Percentiles rank a stretch among this genome's conserved stretches.
Evolutionary conservation across 2,113 vertebrate species (phyloP).

Genomic region (Trochalopteron elliotii): DNA sequence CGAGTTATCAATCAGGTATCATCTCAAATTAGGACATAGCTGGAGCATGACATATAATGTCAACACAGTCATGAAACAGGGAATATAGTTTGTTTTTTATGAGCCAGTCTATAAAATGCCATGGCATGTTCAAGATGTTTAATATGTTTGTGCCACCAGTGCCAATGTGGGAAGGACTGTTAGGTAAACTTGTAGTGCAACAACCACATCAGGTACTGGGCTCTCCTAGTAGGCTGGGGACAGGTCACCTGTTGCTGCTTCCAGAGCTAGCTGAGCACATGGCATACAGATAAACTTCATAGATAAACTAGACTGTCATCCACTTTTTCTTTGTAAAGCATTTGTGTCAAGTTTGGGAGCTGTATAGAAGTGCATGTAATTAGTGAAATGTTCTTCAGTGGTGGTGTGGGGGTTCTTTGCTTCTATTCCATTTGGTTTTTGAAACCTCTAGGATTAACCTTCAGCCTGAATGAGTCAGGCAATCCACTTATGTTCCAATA

Average conservation of each 20-base stretch:
- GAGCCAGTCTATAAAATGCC: background rate
- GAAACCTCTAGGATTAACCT: background rate
- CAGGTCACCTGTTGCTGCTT: background rate
- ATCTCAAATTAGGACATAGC: background rate
- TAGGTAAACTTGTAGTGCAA: accelerated
- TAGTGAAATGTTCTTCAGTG: background rate
- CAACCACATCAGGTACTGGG: background rate
- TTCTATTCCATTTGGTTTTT: background rate
- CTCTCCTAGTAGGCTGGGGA: background rate
- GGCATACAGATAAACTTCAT: background rate
- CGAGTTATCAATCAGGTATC: background rate
- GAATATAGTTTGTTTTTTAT: background rate
- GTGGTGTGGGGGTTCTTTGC: background rate
- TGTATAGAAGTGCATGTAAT: background rate
- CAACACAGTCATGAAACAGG: background rate
- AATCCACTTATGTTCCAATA: background rate
- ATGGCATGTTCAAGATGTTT: background rate
- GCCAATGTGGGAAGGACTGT: background rate
- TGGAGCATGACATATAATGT: background rate
- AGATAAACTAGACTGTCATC: background rate
- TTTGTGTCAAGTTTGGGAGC: background rate
- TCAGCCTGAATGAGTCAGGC: background rate
- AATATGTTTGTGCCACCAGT: background rate
- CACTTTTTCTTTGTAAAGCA: background rate
- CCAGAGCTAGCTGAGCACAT: background rate